Evolutionary conservation across 92 coral and sea anemone genomes (phyloP), one percentile per base, ranked within the genome.

Genomic region (Desmophyllum pertusum): DNA sequence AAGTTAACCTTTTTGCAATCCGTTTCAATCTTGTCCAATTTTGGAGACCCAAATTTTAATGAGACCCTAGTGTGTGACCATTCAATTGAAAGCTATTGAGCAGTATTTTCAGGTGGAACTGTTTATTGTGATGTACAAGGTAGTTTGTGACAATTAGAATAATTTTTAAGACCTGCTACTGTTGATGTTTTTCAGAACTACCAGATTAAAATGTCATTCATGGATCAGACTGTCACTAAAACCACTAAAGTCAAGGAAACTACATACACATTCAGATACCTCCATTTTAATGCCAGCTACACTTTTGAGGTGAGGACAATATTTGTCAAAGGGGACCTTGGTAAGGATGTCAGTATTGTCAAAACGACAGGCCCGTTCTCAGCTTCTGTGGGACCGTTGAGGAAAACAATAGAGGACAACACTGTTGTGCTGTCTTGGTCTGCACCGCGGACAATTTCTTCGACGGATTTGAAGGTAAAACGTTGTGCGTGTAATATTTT

Each of bases 351-450:
- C 1, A 23, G 2, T 14, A n/a, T 19, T 35, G 30, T 11, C 6
- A 36, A 38, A 17, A 51, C 11, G 33, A 86, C 86, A 5, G 79
- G 74, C 29, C 76, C 73, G 5, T 86, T 86, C 80, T 51, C 89
- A 37, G 89, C 89, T 10, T 42, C 89, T 4, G 89, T 86, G 14
- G 75, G 70, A 9, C 79, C 78, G 1, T 46, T 86, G 61, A 61
- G 14, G 41, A 21, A 13, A 6, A 55, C 7, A 33, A 6, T 38
- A 8, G 30, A 55, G 10, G 66, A 39, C 85, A n/a, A 19, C 79
- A 18, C 43, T 8, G 62, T 79, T 2, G 46, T 21, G 10, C 33
- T 86, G 73, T 46, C 36, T 3, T 86, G 89, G 89, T 61, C 69
- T 35, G 73, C 39, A 11, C 89, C 89, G 13, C 63, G 72, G 63